phyloP scores from a whole-genome alignment of 2,113 vertebrate species.

The Albula glossodonta region DNA sequence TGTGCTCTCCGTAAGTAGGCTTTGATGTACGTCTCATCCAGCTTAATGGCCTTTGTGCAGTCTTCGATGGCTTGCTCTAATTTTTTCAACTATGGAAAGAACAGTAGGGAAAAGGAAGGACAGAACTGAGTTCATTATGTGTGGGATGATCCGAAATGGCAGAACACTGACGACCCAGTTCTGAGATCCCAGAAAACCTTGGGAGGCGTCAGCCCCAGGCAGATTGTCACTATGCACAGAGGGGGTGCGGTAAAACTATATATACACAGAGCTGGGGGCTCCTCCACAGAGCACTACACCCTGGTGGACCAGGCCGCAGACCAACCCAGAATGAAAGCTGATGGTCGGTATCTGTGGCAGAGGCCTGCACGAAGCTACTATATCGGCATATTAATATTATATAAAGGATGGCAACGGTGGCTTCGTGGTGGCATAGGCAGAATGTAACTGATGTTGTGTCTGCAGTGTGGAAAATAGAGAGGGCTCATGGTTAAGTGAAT shows the following conservation, averaged over 20 bases:
- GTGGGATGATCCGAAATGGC: background rate
- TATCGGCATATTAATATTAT: too few species aligned
- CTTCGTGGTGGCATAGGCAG: too few species aligned
- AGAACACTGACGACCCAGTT: slow-evolving; percentile 18
- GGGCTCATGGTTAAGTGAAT: too few species aligned
- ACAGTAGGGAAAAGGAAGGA: background rate
- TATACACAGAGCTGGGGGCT: background rate
- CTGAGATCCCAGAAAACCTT: slow-evolving; percentile 1
- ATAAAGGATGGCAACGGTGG: too few species aligned
- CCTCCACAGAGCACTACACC: background rate
- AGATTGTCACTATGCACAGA: background rate
- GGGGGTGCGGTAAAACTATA: slow-evolving; percentile 5
- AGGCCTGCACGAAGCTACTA: too few species aligned
- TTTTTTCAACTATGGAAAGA: slow-evolving; percentile 82
- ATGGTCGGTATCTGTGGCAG: too few species aligned
- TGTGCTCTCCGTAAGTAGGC: slow-evolving; percentile 94
- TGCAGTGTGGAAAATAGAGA: too few species aligned
- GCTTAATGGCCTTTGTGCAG: slow-evolving; percentile 88
- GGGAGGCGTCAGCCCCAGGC: background rate
- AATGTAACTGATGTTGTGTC: too few species aligned
- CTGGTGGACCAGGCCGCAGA: too few species aligned
- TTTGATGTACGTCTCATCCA: slow-evolving; percentile 91
- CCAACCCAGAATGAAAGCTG: too few species aligned
- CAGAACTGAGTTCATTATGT: background rate
- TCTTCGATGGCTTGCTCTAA: slow-evolving; percentile 90